Conservation (phyloP, 2,113 vertebrate genomes). For the human region DNA sequence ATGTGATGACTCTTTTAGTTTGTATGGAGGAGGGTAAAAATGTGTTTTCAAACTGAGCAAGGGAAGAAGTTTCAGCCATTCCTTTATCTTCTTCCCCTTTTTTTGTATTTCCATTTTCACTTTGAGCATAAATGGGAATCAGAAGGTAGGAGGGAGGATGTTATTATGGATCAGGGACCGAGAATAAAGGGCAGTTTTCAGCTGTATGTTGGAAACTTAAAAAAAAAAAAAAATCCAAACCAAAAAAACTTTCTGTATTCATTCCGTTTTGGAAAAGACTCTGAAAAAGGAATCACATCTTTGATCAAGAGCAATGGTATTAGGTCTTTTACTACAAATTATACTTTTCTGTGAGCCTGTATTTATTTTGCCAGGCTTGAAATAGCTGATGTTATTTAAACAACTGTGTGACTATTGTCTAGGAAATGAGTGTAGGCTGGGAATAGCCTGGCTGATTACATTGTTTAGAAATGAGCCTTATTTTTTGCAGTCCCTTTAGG, state of each 20-base stretch:
- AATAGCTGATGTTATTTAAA: slow-evolving; percentile 71
- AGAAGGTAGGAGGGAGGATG: background rate
- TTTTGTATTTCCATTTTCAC: background rate
- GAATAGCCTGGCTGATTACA: slow-evolving; percentile 59
- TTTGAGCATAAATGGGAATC: background rate
- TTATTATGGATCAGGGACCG: background rate
- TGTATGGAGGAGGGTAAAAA: background rate
- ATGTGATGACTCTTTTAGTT: background rate
- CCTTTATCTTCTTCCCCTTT: background rate
- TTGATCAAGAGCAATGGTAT: slow-evolving; percentile 55
- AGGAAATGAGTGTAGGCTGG: slow-evolving; percentile 49
- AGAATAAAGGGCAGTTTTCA: background rate
- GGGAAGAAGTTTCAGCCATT: background rate
- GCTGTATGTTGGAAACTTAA: background rate
- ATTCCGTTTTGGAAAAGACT: slow-evolving; percentile 29
- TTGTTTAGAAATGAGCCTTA: slow-evolving; percentile 48
- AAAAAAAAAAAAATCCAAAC: background rate
- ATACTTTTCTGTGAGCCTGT: slow-evolving; percentile 64
- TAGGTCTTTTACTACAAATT: slow-evolving; percentile 58
- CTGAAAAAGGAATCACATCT: slow-evolving; percentile 43
- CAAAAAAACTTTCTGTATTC: background rate
- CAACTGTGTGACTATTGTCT: slow-evolving; percentile 67
- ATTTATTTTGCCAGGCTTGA: slow-evolving; percentile 68
- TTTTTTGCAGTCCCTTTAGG: slow-evolving; percentile 5
- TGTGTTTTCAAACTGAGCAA: background rate